Conservation (phyloP, 1,140 invertebrate species). For the Papilio machaon region DNA sequence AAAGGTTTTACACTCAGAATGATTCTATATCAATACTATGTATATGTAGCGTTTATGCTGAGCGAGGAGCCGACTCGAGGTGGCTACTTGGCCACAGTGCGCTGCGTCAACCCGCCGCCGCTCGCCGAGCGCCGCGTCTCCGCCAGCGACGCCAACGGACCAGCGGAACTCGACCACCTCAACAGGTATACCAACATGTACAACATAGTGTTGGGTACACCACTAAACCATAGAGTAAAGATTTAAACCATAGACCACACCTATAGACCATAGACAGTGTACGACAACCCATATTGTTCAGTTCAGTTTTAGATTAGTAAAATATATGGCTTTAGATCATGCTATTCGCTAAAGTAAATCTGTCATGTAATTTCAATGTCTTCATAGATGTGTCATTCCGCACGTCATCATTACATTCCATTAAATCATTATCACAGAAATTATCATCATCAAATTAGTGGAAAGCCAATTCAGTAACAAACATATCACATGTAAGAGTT, state of each 20-base stretch:
- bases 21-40: too few relatives aligned
- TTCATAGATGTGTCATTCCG: background rate
- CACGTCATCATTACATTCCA: constrained; percentile 3
- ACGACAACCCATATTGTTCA: too few relatives aligned
- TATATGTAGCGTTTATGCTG: constrained; percentile 61
- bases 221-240: background rate
- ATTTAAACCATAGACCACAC: background rate
- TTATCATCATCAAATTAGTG: background rate
- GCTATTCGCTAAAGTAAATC: constrained; percentile 29
- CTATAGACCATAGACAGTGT: too few relatives aligned
- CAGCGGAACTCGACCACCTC: constrained; percentile 57
- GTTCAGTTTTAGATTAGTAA: too few relatives aligned
- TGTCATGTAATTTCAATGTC: background rate
- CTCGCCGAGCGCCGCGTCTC: constrained; percentile 74
- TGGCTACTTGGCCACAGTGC: constrained; percentile 78
- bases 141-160: constrained; percentile 69
- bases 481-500: background rate
- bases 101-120: constrained; percentile 79
- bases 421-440: background rate
- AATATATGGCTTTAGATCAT: too few relatives aligned
- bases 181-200: constrained; percentile 51
- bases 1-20: too few relatives aligned
- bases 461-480: background rate
- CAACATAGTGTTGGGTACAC: background rate
- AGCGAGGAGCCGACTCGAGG: constrained; percentile 70